These are phyloP conservation scores for Morpho helenor DNA, from an alignment of 2,888 invertebrate species.

Conservation along the genomic window DNA sequence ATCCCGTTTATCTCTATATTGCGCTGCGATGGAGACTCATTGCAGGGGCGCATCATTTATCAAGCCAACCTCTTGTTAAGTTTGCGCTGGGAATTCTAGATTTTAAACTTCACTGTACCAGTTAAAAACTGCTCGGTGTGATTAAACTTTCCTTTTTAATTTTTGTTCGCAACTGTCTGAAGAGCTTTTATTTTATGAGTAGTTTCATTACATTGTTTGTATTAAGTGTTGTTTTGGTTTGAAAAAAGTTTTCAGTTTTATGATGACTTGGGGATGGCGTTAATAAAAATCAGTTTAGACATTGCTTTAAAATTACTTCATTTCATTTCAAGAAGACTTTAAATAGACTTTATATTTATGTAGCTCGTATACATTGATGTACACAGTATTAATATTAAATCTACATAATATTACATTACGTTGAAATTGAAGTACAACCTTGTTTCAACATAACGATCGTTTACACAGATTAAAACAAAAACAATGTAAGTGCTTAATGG, in stretches of 20 bases:
- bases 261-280: neutral
- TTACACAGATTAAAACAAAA: too few species aligned
- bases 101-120: slow-evolving; percentile 49
- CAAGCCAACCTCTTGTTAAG: slow-evolving; percentile 56
- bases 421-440: too few species aligned
- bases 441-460: too few species aligned
- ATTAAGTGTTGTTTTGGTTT: slow-evolving; percentile 4
- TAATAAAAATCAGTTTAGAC: neutral
- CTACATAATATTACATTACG: too few species aligned
- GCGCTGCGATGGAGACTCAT: slow-evolving; percentile 69
- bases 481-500: too few species aligned
- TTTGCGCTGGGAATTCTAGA: slow-evolving; percentile 44
- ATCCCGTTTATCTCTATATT: slow-evolving; percentile 60
- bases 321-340: neutral
- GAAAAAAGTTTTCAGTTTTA: slow-evolving; percentile 3
- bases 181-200: slow-evolving; percentile 13
- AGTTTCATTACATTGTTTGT: slow-evolving; percentile 14
- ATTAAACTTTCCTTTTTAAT: slow-evolving; percentile 48
- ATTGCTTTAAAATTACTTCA: neutral
- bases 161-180: slow-evolving; percentile 27
- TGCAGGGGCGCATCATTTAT: slow-evolving; percentile 66
- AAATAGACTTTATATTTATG: neutral
- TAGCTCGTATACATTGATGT: neutral
- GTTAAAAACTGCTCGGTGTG: slow-evolving; percentile 44
- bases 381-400: neutral